Conservation (phyloP, 2,797 vertebrate species). For the Numenius phaeopus region DNA sequence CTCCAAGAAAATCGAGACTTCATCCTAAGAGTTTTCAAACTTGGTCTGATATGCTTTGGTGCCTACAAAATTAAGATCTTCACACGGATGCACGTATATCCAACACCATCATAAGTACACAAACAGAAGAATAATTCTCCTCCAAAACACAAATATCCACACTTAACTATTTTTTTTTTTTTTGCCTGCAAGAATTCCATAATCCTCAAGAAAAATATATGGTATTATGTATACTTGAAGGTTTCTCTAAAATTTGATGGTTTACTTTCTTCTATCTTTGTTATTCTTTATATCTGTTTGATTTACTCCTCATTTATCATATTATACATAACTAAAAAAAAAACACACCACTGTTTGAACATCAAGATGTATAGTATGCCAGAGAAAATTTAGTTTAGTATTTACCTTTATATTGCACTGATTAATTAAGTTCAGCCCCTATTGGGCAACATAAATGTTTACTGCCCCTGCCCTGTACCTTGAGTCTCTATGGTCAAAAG, state of each 20-base stretch:
- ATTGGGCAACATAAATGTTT: neutral
- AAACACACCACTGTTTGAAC: neutral
- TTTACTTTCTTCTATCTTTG: neutral
- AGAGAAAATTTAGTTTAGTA: neutral
- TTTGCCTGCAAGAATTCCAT: neutral
- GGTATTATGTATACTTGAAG: neutral
- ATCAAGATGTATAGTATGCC: neutral
- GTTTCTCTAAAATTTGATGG: neutral
- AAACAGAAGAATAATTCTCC: neutral
- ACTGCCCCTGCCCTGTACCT: neutral
- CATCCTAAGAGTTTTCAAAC: neutral
- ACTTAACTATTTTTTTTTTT: neutral
- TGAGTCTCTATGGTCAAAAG: neutral
- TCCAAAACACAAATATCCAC: neutral
- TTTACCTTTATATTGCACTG: neutral
- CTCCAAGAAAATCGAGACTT: neutral
- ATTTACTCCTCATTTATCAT: neutral
- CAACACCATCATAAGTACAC: neutral
- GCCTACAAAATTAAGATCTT: neutral
- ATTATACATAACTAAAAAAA: neutral
- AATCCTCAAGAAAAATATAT: neutral
- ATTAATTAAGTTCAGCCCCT: neutral
- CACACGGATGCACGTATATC: fast-evolving
- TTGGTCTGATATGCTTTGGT: neutral
- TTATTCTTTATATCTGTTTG: neutral